Percentiles rank a stretch among this genome's conserved stretches.
These are phyloP conservation scores for Engystomops pustulosus DNA, from an alignment of 2,113 vertebrate species.

Conservation along the genomic window DNA sequence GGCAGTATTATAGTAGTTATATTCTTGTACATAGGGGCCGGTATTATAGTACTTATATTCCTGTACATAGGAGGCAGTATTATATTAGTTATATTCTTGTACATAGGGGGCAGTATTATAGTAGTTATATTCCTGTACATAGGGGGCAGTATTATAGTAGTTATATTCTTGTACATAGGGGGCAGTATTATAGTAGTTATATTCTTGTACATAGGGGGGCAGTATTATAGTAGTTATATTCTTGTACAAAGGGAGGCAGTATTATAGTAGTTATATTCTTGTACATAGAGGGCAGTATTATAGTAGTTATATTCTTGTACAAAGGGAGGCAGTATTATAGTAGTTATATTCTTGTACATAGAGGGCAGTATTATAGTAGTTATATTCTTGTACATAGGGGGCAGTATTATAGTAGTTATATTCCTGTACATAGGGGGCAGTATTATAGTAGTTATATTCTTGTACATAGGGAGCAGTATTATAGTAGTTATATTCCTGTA, in stretches of 20 bases:
- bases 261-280: too few relatives aligned
- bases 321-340: neutral
- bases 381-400: neutral
- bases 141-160: too few relatives aligned
- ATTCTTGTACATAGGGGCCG: too few relatives aligned
- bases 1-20: too few relatives aligned
- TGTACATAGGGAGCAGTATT: neutral
- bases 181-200: too few relatives aligned
- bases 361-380: neutral
- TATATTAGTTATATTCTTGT: neutral
- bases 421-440: neutral
- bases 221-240: too few relatives aligned
- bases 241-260: too few relatives aligned
- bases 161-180: too few relatives aligned
- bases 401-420: neutral
- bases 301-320: too few relatives aligned
- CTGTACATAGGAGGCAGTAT: neutral
- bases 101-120: neutral
- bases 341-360: neutral
- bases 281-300: too few relatives aligned
- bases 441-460: slow-evolving; percentile 6
- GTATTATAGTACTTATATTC: too few relatives aligned
- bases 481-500: neutral
- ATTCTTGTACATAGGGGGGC: neutral
- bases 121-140: neutral